Conservation (phyloP, 2,888 invertebrate genomes). For the Blera fallax region DNA sequence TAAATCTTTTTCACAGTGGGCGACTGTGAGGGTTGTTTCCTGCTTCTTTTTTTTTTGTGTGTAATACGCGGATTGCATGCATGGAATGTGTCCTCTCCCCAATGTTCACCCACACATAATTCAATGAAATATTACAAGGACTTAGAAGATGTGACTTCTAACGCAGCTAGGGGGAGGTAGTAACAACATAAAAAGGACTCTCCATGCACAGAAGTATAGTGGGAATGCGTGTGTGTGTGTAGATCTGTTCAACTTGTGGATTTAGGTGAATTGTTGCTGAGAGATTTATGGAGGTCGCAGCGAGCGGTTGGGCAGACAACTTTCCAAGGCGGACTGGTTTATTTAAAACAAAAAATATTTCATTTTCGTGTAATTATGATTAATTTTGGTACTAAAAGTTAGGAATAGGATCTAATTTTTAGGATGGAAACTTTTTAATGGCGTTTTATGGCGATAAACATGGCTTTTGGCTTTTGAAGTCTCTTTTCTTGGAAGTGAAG, state of each 20-base stretch:
- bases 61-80: neutral
- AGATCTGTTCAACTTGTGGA: constrained; percentile 42
- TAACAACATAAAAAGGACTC: neutral
- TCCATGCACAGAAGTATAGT: neutral
- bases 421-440: constrained; percentile 42
- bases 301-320: neutral
- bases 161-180: neutral
- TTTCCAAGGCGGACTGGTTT: neutral
- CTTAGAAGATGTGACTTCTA: constrained; percentile 18
- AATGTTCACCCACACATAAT: neutral
- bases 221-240: constrained; percentile 10
- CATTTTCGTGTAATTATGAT: constrained; percentile 52
- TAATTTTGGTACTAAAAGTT: constrained; percentile 56
- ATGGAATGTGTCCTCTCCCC: neutral
- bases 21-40: neutral
- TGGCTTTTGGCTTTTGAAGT: constrained; percentile 13
- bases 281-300: constrained; percentile 48
- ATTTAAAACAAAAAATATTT: constrained; percentile 15
- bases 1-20: neutral
- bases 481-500: neutral
- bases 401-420: constrained; percentile 20
- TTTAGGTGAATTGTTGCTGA: constrained; percentile 51
- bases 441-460: constrained; percentile 23
- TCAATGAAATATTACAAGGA: constrained; percentile 31
- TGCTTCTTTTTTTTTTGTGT: neutral